phyloP scores from a whole-genome alignment of 2,113 vertebrate genomes.

The Serilophus lunatus region DNA sequence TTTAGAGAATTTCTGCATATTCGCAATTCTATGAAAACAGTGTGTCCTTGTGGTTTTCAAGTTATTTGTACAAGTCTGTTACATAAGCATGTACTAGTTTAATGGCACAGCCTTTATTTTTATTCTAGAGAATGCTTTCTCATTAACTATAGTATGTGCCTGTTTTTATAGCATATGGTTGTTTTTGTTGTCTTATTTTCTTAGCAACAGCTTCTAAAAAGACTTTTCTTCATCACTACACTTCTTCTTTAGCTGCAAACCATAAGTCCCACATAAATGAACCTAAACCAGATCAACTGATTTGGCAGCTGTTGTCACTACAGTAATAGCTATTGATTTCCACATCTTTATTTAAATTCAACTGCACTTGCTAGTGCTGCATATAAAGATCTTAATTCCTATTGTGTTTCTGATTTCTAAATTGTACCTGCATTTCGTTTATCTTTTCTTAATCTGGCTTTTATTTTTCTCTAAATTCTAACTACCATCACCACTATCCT shows the following conservation, averaged over 20 bases:
- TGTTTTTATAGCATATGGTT: background rate
- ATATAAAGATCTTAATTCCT: background rate
- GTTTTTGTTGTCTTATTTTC: background rate
- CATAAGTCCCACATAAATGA: background rate
- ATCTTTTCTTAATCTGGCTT: background rate
- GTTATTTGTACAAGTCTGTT: background rate
- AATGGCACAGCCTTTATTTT: background rate
- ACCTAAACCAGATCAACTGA: background rate
- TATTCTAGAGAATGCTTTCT: background rate
- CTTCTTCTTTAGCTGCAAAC: background rate
- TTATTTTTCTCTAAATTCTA: background rate
- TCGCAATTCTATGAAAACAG: background rate
- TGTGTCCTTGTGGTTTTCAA: background rate
- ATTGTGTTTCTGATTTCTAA: background rate
- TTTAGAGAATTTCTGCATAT: background rate
- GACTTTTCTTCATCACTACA: background rate
- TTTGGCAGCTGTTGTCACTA: slow-evolving; percentile 9
- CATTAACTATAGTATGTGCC: background rate
- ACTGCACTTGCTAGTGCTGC: background rate
- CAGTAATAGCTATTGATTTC: slow-evolving; percentile 1
- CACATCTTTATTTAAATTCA: slow-evolving; percentile 6
- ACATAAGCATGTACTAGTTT: background rate
- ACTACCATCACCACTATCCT: background rate
- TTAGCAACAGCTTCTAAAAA: slow-evolving; percentile 1
- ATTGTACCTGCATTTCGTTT: background rate